Evolutionary conservation across 2,888 invertebrate genomes (phyloP).

Genomic region (Diplolepis rosae): DNA sequence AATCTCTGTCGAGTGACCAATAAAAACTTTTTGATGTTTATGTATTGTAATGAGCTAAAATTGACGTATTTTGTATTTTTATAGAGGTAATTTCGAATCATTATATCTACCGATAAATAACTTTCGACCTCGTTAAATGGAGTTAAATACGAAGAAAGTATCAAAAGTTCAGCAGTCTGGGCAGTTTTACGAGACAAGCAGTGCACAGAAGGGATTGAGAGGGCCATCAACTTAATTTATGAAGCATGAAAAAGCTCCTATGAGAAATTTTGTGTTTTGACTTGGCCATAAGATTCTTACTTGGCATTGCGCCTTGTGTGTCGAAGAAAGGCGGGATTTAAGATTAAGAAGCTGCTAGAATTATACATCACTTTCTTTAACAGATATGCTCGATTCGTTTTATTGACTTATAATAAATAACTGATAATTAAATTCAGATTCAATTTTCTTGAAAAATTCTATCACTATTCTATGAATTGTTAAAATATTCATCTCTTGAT

Average conservation of each 20-base stretch:
- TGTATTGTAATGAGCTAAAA: background rate
- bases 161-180: background rate
- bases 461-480: too few relatives aligned
- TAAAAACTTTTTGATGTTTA: background rate
- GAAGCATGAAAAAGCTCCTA: conserved; percentile 36
- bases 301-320: conserved; percentile 34
- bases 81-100: conserved; percentile 7
- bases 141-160: background rate
- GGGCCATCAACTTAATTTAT: conserved; percentile 36
- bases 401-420: too few relatives aligned
- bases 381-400: conserved; percentile 39
- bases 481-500: too few relatives aligned
- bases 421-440: too few relatives aligned
- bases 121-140: background rate
- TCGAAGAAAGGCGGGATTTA: conserved; percentile 30
- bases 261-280: conserved; percentile 14
- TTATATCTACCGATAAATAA: conserved; percentile 9
- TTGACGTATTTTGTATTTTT: conserved; percentile 8
- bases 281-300: conserved; percentile 38
- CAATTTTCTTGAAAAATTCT: too few relatives aligned
- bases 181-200: conserved; percentile 2
- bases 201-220: conserved; percentile 17
- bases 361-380: conserved; percentile 38
- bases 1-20: background rate
- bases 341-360: conserved; percentile 39